phyloP scores from a whole-genome alignment of 2,797 vertebrate genomes.

The Adrianichthys oophorus region DNA sequence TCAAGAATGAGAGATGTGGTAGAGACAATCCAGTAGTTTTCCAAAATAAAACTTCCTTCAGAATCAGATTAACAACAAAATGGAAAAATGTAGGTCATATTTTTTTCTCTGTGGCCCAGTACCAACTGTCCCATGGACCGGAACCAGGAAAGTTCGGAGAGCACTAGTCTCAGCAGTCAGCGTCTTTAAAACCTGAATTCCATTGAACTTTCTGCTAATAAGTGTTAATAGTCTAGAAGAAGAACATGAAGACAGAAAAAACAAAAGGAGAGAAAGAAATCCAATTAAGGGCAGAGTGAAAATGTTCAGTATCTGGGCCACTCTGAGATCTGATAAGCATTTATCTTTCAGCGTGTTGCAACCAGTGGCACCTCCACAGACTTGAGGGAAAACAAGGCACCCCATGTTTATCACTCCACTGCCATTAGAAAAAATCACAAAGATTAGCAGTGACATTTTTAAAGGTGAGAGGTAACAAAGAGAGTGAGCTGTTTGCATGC shows the following conservation, averaged over 20 bases:
- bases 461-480: constrained; percentile 70
- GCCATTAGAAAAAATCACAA: constrained; percentile 66
- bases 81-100: too few relatives aligned
- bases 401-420: constrained; percentile 62
- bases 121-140: too few relatives aligned
- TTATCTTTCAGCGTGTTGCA: constrained; percentile 38
- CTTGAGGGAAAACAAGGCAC: constrained; percentile 47
- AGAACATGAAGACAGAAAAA: constrained; percentile 3
- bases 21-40: too few relatives aligned
- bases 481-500: constrained; percentile 67
- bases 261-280: constrained; percentile 22
- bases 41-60: too few relatives aligned
- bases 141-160: too few relatives aligned
- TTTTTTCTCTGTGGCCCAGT: too few relatives aligned
- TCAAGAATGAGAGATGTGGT: too few relatives aligned
- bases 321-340: constrained; percentile 60
- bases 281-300: constrained; percentile 29
- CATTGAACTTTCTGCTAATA: too few relatives aligned
- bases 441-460: constrained; percentile 71
- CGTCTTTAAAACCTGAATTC: too few relatives aligned
- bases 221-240: not conserved
- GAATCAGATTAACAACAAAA: too few relatives aligned
- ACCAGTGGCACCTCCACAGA: constrained; percentile 30
- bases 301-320: constrained; percentile 22
- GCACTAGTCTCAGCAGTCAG: too few relatives aligned